Conservation (phyloP, 2,888 invertebrate species). For the Cheilosia pagana region DNA sequence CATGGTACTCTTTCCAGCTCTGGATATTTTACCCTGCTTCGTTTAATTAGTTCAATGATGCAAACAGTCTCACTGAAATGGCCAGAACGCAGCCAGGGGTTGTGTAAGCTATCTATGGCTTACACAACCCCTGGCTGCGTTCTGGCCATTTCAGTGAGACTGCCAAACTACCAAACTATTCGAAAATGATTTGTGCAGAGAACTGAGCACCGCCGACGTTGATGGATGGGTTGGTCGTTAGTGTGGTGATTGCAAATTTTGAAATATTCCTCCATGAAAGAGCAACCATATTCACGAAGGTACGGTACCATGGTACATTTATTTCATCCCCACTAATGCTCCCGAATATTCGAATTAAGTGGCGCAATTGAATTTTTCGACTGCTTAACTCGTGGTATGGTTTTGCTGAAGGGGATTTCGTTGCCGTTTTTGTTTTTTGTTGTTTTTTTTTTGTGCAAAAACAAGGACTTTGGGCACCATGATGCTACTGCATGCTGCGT, state of each 20-base stretch:
- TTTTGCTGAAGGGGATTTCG: conserved; percentile 9
- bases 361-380: conserved; percentile 57
- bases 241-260: conserved; percentile 12
- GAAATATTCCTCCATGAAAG: conserved; percentile 6
- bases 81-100: too few species aligned
- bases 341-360: conserved; percentile 54
- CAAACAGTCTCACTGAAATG: too few species aligned
- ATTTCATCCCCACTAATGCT: conserved; percentile 24
- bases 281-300: neutral
- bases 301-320: neutral
- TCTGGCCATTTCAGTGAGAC: neutral
- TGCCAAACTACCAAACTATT: neutral
- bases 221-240: neutral
- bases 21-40: conserved; percentile 3
- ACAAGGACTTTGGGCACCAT: too few species aligned
- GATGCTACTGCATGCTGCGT: conserved; percentile 3
- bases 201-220: neutral
- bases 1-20: neutral
- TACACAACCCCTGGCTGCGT: neutral
- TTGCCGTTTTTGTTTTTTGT: neutral
- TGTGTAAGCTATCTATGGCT: neutral
- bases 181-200: neutral
- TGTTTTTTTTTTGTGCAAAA: neutral
- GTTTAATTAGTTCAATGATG: conserved; percentile 8
- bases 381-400: neutral